A percentile compares a stretch with the other conserved stretches of the same genome.
Conservation (phyloP, 2,113 vertebrate genomes). For the Etheostoma cragini region DNA sequence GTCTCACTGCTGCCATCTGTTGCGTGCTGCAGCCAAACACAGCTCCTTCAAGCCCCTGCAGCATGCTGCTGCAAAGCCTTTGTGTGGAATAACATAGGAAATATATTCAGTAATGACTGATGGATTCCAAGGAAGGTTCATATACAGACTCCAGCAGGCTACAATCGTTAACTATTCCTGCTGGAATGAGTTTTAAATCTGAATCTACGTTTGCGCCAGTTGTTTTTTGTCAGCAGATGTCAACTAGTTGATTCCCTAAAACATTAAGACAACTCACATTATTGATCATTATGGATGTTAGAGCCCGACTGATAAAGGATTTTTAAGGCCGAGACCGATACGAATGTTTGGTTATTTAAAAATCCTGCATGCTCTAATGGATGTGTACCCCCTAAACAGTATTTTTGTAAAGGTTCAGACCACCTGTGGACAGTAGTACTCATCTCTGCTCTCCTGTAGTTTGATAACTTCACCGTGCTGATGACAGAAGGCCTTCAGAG, state of each 20-base stretch:
- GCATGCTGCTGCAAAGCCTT: not conserved
- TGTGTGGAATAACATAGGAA: no score
- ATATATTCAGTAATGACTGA: no score
- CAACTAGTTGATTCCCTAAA: not conserved
- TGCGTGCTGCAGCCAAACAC: slow-evolving; percentile 35
- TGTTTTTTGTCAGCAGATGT: not conserved
- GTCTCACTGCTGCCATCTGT: slow-evolving; percentile 62
- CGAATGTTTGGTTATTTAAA: no score
- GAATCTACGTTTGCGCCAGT: not conserved
- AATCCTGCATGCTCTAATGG: no score
- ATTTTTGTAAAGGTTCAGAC: not conserved
- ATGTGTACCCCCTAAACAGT: not conserved
- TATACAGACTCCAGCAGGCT: no score
- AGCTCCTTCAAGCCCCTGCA: not conserved
- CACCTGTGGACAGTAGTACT: not conserved
- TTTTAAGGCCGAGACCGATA: no score
- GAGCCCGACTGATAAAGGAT: no score
- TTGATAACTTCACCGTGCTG: not conserved
- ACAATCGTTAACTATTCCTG: no score
- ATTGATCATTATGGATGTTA: not conserved
- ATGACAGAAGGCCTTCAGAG: not conserved
- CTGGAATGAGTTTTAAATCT: not conserved
- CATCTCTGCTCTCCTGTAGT: not conserved
- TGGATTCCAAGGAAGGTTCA: no score
- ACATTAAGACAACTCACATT: not conserved